Base-by-base conservation (phyloP, 2,888 invertebrate genomes). In the Enchytraeus crypticus region DNA sequence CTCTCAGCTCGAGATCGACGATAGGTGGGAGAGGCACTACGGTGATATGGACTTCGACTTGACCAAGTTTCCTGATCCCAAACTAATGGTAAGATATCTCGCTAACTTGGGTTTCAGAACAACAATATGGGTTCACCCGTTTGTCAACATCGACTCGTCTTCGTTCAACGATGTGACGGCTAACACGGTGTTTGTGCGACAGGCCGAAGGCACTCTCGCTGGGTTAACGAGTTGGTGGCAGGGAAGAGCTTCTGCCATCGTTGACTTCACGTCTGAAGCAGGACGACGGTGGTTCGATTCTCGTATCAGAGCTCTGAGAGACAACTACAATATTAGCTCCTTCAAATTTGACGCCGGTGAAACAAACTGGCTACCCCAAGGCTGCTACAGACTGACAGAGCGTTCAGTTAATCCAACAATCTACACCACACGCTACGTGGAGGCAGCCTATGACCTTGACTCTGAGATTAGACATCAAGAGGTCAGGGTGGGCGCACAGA, bases 11-110 rank as follows among this genome's bases (percentile, higher is more conserved):
- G 91, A 91, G 79, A 88, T 93, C 61, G 84, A 92, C 70, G 59
- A 85, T 83, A 84, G 86, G 29, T 92, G 91, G 89, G 90, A 92
- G 77, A 84, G 84, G 11, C 88, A 88, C 73, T 90, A 91, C 74
- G 92, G 92, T 0, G 87, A 89, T 0, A 80, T 88, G 90, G 83
- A 83, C 3, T 89, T 92, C 63, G 84, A 88, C 67, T 79, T 81
- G 27, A 79, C 76, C 5, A 88, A 87, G 73, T 87, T 91, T 71
- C 85, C 87, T 0, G 80, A 88, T 66, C 83, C 89, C 14, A 83
- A 81, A 57, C 75, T 81, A 54, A 81, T 89, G 26, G 82, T 87
- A 0, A 77, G 81, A 34, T 80, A 84, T 51, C 80, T 91, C 27
- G 71, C 74, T 51, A 66, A 69, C 2, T 65, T 84, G 63, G 87